Conservation (phyloP, 1,140 invertebrate genomes). For the Pinna nobilis region DNA sequence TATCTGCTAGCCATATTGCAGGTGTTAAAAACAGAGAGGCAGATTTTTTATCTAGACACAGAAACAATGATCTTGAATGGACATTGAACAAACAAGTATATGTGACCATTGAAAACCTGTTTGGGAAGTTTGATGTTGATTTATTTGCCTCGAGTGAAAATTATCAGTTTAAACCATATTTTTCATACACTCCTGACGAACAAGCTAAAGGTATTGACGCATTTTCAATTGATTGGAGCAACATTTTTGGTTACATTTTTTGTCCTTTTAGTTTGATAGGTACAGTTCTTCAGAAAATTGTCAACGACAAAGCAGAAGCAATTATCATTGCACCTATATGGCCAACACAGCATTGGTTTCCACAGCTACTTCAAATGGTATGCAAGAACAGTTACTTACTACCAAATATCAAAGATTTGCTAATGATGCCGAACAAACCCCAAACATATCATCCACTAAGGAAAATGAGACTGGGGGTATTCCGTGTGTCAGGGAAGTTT, state of each 20-base stretch:
- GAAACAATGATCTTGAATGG: neutral
- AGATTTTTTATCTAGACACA: neutral
- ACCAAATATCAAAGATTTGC: neutral
- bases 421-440: neutral
- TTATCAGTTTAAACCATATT: constrained; percentile 29
- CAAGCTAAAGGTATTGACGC: constrained; percentile 41
- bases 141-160: constrained; percentile 49
- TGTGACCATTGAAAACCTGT: constrained; percentile 5
- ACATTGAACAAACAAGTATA: constrained; percentile 10
- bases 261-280: constrained; percentile 38
- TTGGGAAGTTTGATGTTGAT: constrained; percentile 23
- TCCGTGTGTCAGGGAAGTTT: constrained; percentile 20
- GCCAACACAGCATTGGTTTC: constrained; percentile 36
- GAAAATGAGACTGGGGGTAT: constrained; percentile 23
- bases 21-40: constrained; percentile 7
- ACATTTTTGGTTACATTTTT: constrained; percentile 32
- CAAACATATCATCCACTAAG: neutral
- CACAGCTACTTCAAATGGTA: neutral
- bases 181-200: constrained; percentile 18
- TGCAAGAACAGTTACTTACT: constrained; percentile 9
- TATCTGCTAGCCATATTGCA: constrained; percentile 11
- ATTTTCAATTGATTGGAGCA: constrained; percentile 38
- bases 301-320: constrained; percentile 1
- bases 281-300: constrained; percentile 8
- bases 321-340: constrained; percentile 44